A percentile compares a stretch with the other conserved stretches of the same genome.
These are phyloP conservation scores for Manis crassicaudata DNA, from an alignment of 2,797 vertebrate species.

Conservation along the genomic window DNA sequence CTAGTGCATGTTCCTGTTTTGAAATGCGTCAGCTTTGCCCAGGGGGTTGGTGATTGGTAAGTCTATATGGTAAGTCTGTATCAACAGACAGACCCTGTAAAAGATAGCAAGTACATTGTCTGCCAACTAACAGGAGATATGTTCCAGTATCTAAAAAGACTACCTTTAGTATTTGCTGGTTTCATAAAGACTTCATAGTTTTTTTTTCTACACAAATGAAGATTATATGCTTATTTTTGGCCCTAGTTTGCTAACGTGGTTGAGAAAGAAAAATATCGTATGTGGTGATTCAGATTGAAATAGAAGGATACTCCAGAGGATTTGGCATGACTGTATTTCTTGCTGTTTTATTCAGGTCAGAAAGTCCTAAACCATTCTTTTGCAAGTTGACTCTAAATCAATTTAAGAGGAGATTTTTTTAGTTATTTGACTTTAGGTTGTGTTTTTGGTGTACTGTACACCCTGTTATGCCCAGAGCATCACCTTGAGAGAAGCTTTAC, in stretches of 20 bases:
- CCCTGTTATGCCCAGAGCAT: not conserved
- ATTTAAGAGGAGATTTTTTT: slow-evolving; percentile 18
- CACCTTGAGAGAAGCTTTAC: not conserved
- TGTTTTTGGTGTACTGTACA: not conserved
- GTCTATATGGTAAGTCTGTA: not conserved
- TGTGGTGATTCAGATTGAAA: not conserved
- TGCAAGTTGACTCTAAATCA: not conserved
- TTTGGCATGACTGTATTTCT: not conserved
- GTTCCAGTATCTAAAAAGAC: not conserved
- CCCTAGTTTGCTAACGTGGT: not conserved
- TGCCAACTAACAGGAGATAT: not conserved
- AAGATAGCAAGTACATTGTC: not conserved
- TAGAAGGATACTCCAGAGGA: not conserved
- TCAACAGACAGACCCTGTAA: not conserved
- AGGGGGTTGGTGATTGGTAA: not conserved
- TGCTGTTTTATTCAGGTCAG: not conserved
- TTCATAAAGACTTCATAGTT: slow-evolving; percentile 15
- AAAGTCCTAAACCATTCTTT: not conserved
- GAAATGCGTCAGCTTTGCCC: not conserved
- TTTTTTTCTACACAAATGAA: slow-evolving; percentile 21
- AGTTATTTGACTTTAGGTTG: not conserved
- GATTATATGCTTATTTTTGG: not conserved
- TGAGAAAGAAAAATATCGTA: not conserved
- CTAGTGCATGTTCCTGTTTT: not conserved
- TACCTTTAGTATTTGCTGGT: not conserved